Evolutionary conservation across 2,888 invertebrate species (phyloP), one percentile per base, ranked within the genome.

Genomic region (Tribolium freemani): DNA sequence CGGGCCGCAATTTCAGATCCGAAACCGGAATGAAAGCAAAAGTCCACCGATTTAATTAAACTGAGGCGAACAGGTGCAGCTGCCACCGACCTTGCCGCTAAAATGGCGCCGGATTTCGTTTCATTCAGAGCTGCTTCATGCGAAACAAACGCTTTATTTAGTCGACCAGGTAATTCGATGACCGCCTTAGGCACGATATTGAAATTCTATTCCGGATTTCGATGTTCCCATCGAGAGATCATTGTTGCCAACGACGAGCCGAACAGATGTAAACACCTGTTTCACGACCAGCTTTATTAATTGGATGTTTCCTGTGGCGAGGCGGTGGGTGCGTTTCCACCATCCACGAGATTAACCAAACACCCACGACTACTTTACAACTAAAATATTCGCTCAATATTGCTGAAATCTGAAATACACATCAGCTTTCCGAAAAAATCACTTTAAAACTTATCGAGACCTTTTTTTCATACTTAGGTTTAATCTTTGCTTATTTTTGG

Each of bases 41-140:
- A 70, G 70, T 70, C 64, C 48, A 31, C 63, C 70, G 46, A 70
- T 70, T 70, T 70, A 70, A 70, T 70, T 70, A 70, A 70, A 38
- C 63, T 13, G 31, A 48, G 30, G 46, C 30, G 9, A 70, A 70
- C 70, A 70, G 70, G 70, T 70, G 70, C 57, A 66, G 21, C 66
- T 10, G 50, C 13, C 13, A 11, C 16, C 66, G 66, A 66, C 66
- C 66, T 66, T 66, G 66, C 26, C 64, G 11, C 46, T 5, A 58
- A 58, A 58, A 58, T 46, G 58, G 58, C 58, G 58, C 58, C 58
- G 26, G 26, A 3, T 26, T 16, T 1, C 13, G 31, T 26, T 60
- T 44, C 46, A 20, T 44, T 44, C 63, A 50, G 50, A 8, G 8
- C 60, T 8, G 16, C 10, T 51, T 50, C 20, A 30, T 16, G 16